These are phyloP conservation scores for Zosterops lateralis DNA, from an alignment of 2,113 vertebrate species.

Conservation along the genomic window DNA sequence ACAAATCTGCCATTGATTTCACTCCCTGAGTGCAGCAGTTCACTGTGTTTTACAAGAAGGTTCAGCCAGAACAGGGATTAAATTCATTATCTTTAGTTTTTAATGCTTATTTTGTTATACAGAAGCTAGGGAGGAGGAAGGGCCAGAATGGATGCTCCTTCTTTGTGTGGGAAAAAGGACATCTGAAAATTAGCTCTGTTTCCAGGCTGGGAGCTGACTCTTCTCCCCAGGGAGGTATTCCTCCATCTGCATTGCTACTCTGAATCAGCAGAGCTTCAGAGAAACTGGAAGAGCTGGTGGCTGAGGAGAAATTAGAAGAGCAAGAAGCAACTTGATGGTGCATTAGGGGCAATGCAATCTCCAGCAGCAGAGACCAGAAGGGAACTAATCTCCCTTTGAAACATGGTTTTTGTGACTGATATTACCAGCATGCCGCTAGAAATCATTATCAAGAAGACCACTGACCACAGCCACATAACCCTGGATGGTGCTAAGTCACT, in stretches of 20 bases:
- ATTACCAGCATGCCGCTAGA: not conserved
- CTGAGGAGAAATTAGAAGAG: not conserved
- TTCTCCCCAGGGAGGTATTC: not conserved
- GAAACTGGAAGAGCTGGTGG: not conserved
- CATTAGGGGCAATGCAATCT: not conserved
- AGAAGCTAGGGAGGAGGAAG: not conserved
- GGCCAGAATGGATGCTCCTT: not conserved
- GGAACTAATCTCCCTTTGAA: not conserved
- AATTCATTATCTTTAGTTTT: not conserved
- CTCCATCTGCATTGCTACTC: not conserved
- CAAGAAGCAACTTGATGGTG: not conserved
- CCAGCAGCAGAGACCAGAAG: not conserved
- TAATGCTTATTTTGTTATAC: not conserved
- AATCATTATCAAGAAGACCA: not conserved
- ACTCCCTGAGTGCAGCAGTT: not conserved
- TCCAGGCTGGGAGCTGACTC: not conserved
- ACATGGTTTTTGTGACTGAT: not conserved
- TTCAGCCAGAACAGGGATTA: not conserved
- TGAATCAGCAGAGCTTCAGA: not conserved
- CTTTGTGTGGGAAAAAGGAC: not conserved
- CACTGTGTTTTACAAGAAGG: not conserved
- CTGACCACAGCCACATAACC: not conserved
- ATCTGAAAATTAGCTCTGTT: slow-evolving; percentile 20
- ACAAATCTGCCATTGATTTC: not conserved
- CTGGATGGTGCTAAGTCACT: not conserved